Percentiles rank a stretch among this genome's conserved stretches.
phyloP scores from a whole-genome alignment of 1,140 invertebrate species.

The Varroa destructor region DNA sequence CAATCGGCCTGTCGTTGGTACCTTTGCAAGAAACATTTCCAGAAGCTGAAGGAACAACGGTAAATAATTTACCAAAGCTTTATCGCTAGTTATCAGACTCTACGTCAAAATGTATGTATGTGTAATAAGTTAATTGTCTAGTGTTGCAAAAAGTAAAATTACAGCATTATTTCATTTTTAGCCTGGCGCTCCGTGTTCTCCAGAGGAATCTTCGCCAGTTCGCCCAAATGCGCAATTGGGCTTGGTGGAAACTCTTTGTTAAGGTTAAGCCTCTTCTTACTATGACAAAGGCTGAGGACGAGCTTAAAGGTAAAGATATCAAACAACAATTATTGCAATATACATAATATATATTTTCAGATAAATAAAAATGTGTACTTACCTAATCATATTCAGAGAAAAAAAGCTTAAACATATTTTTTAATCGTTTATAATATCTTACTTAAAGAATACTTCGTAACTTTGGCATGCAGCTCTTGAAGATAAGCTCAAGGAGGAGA shows the following conservation, averaged over 20 bases:
- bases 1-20: conserved; percentile 81
- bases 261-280: conserved; percentile 91
- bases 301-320: conserved; percentile 55
- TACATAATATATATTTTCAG: no score
- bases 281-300: conserved; percentile 94
- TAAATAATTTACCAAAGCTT: conserved; percentile 36
- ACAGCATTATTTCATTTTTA: conserved; percentile 37
- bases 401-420: no score
- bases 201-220: conserved; percentile 98
- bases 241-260: conserved; percentile 99
- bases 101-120: no score
- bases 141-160: no score
- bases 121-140: no score
- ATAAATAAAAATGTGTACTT: background rate
- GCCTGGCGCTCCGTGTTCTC: conserved; percentile 85
- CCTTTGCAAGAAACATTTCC: conserved; percentile 70
- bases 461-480: conserved; percentile 46
- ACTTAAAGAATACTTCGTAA: no score
- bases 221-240: conserved; percentile 93
- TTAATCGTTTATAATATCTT: no score
- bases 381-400: no score
- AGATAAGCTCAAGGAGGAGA: conserved; percentile 83
- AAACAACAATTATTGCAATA: no score
- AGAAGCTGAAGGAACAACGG: conserved; percentile 95
- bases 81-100: no score